Conservation (phyloP, 2,888 invertebrate genomes). For the Lapara coniferarum region DNA sequence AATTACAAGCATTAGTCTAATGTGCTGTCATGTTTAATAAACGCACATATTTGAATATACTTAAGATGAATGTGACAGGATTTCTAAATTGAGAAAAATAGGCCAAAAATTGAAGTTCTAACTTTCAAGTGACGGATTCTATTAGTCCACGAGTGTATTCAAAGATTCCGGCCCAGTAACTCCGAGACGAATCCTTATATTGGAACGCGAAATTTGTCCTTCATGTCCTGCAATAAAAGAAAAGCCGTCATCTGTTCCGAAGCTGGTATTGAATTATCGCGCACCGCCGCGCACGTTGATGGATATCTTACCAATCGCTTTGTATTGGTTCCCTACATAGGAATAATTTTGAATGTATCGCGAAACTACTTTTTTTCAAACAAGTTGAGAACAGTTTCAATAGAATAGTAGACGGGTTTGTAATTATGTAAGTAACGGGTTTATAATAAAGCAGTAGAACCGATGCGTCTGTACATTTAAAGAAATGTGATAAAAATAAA, state of each 20-base stretch:
- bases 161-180: constrained; percentile 2
- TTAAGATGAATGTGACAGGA: no score
- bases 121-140: not conserved
- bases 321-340: not conserved
- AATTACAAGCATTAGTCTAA: no score
- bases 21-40: no score
- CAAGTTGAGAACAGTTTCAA: no score
- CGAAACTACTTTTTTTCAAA: not conserved
- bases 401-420: no score
- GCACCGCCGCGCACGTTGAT: constrained; percentile 44
- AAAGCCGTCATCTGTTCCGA: constrained; percentile 35
- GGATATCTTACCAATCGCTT: constrained; percentile 41
- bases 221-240: constrained; percentile 33
- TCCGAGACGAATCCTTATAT: constrained; percentile 7
- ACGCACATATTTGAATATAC: no score
- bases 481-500: no score
- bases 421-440: no score
- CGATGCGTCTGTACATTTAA: no score
- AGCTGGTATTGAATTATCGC: constrained; percentile 47
- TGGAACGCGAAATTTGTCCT: constrained; percentile 27
- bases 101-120: not conserved
- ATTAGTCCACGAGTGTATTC: not conserved
- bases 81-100: no score
- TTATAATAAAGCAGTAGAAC: no score
- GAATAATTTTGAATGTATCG: not conserved